A percentile compares a stretch with the other conserved stretches of the same genome.
Evolutionary conservation across 2,888 invertebrate genomes (phyloP).

Genomic region (Cantharis lateralis): DNA sequence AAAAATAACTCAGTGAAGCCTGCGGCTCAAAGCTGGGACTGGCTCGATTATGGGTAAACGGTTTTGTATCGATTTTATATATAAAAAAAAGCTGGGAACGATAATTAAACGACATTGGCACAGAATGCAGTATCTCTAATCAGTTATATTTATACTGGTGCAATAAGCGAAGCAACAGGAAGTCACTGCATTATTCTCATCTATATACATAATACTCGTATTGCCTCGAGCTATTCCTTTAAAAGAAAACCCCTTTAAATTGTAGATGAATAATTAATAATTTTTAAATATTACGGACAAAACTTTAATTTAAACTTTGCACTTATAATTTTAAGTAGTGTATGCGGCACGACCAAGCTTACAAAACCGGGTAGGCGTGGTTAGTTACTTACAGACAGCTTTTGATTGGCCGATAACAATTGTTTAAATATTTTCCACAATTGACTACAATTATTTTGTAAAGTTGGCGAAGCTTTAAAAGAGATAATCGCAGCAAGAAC

Average conservation of each 20-base stretch:
- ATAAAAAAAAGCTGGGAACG: too few species aligned
- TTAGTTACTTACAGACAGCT: background rate
- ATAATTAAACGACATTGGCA: background rate
- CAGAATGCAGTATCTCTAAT: background rate
- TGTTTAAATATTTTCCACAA: background rate
- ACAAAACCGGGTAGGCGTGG: background rate
- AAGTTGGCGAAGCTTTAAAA: background rate
- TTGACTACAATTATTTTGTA: background rate
- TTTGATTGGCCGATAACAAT: background rate
- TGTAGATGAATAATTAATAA: background rate
- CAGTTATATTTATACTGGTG: background rate
- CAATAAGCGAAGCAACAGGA: background rate
- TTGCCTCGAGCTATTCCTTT: background rate
- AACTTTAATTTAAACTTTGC: background rate
- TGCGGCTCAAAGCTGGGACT: too few species aligned
- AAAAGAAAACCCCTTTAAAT: background rate
- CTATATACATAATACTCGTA: background rate
- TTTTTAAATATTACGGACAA: background rate
- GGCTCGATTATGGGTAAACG: too few species aligned
- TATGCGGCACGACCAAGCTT: background rate
- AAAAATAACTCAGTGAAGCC: too few species aligned
- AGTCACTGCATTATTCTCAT: background rate
- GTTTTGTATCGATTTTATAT: background rate
- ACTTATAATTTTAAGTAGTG: background rate
- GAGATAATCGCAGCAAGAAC: background rate